These are phyloP conservation scores for Hoplodrina blanda DNA, from an alignment of 2,888 invertebrate species.

Conservation along the genomic window DNA sequence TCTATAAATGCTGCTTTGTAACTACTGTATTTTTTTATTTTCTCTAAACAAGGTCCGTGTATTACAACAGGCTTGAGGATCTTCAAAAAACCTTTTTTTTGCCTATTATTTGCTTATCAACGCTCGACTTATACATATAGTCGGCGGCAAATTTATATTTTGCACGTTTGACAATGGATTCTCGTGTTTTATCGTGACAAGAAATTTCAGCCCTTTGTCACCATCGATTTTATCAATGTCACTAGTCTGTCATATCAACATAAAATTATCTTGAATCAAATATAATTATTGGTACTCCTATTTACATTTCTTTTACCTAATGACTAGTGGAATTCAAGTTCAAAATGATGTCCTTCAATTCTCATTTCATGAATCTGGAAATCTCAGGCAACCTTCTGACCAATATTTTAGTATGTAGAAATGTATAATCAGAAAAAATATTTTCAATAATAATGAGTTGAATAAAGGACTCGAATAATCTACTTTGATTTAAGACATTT, in stretches of 20 bases:
- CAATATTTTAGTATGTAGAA: no score
- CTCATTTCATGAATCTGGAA: background rate
- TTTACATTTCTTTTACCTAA: background rate
- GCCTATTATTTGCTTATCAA: conserved; percentile 9
- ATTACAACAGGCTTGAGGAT: background rate
- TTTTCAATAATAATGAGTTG: no score
- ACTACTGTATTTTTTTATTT: conserved; percentile 3
- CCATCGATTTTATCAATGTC: conserved; percentile 17
- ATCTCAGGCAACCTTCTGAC: no score
- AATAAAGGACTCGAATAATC: no score
- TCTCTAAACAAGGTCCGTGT: background rate
- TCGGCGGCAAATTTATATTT: conserved; percentile 48
- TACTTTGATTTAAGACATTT: no score
- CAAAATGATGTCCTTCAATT: background rate
- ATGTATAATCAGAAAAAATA: no score
- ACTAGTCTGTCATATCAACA: background rate
- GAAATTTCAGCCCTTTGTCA: conserved; percentile 18
- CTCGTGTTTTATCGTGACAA: conserved; percentile 15
- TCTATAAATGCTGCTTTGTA: background rate
- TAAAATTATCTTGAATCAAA: conserved; percentile 2
- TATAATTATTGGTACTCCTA: background rate
- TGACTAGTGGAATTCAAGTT: background rate
- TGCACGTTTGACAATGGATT: conserved; percentile 18
- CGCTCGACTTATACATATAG: background rate
- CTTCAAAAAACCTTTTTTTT: background rate